Evolutionary conservation across 2,113 vertebrate species (phyloP), one percentile per base, ranked within the genome.

Genomic region (Nestor notabilis): DNA sequence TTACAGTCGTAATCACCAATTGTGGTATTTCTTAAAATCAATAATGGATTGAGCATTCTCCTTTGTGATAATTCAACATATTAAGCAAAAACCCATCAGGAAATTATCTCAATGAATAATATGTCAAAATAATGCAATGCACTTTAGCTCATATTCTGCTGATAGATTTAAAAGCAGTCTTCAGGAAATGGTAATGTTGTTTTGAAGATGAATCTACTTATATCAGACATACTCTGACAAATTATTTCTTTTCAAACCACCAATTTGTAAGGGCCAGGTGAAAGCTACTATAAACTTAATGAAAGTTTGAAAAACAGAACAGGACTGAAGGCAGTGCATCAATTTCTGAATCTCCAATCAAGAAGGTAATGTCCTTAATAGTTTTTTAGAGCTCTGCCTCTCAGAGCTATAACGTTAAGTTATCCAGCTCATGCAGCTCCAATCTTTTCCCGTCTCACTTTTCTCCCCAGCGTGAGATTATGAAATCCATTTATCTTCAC

Each of bases 231-330:
- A 83, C 6, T 20, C 93, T 66, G 95, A 96, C 77, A 97, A 97
- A 97, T 12, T 3, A 91, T 89, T 96, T 90, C 88, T 96, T 96
- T 81, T 88, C 85, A 97, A 94, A 91, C 39, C 93, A 93, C 92
- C 76, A 93, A 94, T 97, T 97, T 95, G 93, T 95, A 90, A 97
- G 58, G 90, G 88, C 78, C 92, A 97, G 97, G 97, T 97, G 75
- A 96, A 95, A 96, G 85, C 97, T 94, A 27, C 93, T 53, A 97
- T 87, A 97, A 98, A 97, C 96, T 97, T 97, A 97, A 98, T 97
- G 94, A 93, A 98, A 97, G 95, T 98, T 96, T 92, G 95, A 95
- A 98, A 98, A 98, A 97, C 94, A 76, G 87, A 96, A 96, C 91
- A 95, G 92, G 87, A 93, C 91, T 86, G 74, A 97, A 96, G 95